phyloP scores from a whole-genome alignment of 2,113 vertebrate genomes.

The Ornithorhynchus anatinus region DNA sequence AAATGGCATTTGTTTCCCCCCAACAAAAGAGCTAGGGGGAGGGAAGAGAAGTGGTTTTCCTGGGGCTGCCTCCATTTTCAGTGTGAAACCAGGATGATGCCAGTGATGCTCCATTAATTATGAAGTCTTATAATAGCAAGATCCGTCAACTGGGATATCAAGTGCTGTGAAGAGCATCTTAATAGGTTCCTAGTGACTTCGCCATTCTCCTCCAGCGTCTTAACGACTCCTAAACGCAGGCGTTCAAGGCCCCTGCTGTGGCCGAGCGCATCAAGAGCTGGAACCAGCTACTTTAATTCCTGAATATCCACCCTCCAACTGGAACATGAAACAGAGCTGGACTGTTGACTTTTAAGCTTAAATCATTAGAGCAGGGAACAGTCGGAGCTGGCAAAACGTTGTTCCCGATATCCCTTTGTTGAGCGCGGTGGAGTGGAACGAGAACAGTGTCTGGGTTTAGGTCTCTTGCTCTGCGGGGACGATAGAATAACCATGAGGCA shows the following conservation, averaged over 20 bases:
- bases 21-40: too few species aligned
- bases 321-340: background rate
- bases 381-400: too few species aligned
- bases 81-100: background rate
- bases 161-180: slow-evolving; percentile 23
- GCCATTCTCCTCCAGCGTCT: background rate
- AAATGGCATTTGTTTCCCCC: accelerated
- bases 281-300: background rate
- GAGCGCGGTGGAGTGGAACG: too few species aligned
- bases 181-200: slow-evolving; percentile 19
- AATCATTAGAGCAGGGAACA: too few species aligned
- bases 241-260: too few species aligned
- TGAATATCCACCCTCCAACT: background rate
- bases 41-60: background rate
- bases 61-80: background rate
- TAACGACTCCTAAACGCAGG: background rate
- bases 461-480: too few species aligned
- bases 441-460: too few species aligned
- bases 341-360: too few species aligned
- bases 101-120: slow-evolving; percentile 44
- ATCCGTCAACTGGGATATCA: slow-evolving; percentile 21
- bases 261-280: background rate
- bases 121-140: slow-evolving; percentile 24
- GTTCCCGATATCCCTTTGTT: too few species aligned
- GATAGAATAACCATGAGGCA: too few species aligned